phyloP scores from a whole-genome alignment of 2,888 invertebrate genomes.

The Mesorhabditis spiculigera region DNA sequence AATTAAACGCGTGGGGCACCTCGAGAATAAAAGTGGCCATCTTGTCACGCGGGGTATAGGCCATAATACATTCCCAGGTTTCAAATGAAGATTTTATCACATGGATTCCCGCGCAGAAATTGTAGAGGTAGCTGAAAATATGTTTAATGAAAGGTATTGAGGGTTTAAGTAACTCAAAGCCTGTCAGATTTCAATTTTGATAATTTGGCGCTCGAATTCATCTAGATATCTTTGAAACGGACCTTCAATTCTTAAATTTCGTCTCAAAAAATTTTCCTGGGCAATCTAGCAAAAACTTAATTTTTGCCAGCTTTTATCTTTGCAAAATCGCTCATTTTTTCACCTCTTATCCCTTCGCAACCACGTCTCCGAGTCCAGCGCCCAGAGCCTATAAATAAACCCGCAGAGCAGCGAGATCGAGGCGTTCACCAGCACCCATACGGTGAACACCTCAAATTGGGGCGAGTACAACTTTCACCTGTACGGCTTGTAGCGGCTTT shows the following conservation, averaged over 20 bases:
- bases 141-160: too few species aligned
- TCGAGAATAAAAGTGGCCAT: neutral
- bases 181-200: too few species aligned
- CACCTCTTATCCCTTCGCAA: neutral
- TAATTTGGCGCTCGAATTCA: too few species aligned
- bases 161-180: too few species aligned
- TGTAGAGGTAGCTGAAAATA: too few species aligned
- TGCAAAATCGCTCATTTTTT: too few species aligned
- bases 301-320: too few species aligned
- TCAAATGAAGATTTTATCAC: neutral
- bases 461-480: neutral
- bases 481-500: neutral
- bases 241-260: too few species aligned
- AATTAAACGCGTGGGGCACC: neutral
- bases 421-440: neutral
- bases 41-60: neutral
- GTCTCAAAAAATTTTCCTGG: too few species aligned
- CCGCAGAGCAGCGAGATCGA: neutral
- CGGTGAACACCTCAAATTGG: neutral
- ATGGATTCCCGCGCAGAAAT: slow-evolving; percentile 1
- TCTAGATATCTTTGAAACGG: too few species aligned
- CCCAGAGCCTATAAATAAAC: neutral
- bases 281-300: too few species aligned
- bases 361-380: neutral
- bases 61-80: neutral